phyloP scores from a whole-genome alignment of 2,113 vertebrate genomes.

The Varanus salvator region DNA sequence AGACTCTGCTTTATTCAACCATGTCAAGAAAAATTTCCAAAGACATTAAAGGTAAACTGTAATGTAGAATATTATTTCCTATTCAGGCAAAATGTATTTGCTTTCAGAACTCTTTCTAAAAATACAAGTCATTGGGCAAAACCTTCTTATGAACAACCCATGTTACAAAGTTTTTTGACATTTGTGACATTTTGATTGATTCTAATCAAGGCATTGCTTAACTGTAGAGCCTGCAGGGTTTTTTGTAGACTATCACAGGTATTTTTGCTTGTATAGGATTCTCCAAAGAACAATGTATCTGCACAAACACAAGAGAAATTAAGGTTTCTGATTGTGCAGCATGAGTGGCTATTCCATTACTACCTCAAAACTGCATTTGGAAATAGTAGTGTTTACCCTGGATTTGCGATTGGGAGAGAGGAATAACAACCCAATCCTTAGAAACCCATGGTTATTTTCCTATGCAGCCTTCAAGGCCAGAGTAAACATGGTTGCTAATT shows the following conservation, averaged over 20 bases:
- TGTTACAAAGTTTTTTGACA: no score
- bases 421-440: neutral
- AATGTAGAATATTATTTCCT: neutral
- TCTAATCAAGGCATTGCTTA: no score
- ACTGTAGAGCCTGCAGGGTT: no score
- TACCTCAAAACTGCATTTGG: neutral
- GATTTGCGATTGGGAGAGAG: neutral
- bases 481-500: neutral
- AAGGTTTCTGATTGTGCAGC: neutral
- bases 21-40: constrained; percentile 80
- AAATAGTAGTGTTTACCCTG: neutral
- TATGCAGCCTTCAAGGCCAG: neutral
- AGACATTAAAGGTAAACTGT: constrained; percentile 84
- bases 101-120: neutral
- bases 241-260: no score
- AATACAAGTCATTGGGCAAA: neutral
- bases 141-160: neutral
- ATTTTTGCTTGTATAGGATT: neutral
- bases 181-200: no score
- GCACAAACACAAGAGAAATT: neutral
- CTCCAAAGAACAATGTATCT: neutral
- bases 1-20: constrained; percentile 91
- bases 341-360: neutral
- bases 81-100: neutral
- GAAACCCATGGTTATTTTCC: neutral